phyloP scores from a whole-genome alignment of 2,797 vertebrate genomes.

The Gymnothorax reevesii region DNA sequence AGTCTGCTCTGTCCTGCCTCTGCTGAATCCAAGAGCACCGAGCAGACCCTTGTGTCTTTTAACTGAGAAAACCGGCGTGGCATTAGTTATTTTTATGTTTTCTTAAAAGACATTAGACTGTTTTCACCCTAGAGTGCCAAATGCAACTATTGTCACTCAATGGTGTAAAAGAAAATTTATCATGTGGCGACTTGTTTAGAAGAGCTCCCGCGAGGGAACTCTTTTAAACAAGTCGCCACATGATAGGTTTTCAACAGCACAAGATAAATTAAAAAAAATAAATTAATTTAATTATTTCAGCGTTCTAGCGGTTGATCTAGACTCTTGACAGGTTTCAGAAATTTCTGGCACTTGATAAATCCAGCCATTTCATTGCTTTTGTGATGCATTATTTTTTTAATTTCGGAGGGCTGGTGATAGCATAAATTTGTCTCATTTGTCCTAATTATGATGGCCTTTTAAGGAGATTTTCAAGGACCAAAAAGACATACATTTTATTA shows the following conservation, averaged over 20 bases:
- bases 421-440: slow-evolving; percentile 3
- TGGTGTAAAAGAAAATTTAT: no score
- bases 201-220: no score
- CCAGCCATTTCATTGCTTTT: not conserved
- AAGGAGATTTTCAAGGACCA: not conserved
- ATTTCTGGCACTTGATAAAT: not conserved
- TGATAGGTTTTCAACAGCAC: no score
- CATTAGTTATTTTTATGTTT: slow-evolving; percentile 15
- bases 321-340: not conserved
- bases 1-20: slow-evolving; percentile 46
- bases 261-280: no score
- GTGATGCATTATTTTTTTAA: not conserved
- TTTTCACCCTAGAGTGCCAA: not conserved
- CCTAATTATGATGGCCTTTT: not conserved
- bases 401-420: not conserved
- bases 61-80: not conserved
- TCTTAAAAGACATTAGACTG: slow-evolving; percentile 4
- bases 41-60: slow-evolving; percentile 31
- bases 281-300: no score
- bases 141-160: no score
- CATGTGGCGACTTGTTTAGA: no score
- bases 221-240: no score
- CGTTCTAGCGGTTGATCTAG: not conserved
- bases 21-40: slow-evolving; percentile 50
- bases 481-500: not conserved